phyloP scores from a whole-genome alignment of 2,113 vertebrate genomes.

The Polyodon spathula region DNA sequence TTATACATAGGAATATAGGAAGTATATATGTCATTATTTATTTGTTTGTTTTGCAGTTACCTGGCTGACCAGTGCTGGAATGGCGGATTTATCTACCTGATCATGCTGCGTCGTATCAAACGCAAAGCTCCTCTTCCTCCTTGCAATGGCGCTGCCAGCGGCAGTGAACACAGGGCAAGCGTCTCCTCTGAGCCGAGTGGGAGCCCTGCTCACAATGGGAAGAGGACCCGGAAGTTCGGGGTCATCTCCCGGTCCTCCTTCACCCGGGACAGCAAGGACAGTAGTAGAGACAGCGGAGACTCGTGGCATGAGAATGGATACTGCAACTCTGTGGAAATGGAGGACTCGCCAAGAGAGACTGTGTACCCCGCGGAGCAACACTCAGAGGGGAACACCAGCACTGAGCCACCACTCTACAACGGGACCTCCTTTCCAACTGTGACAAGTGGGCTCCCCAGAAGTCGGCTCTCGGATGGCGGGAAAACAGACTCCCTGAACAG shows the following conservation, averaged over 20 bases:
- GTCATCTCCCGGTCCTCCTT: slow-evolving; percentile 70
- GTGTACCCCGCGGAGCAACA: slow-evolving; percentile 22
- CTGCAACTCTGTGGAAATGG: slow-evolving; percentile 46
- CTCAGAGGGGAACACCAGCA: slow-evolving; percentile 25
- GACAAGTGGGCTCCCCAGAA: slow-evolving; percentile 34
- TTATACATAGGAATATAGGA: neutral
- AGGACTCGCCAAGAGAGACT: slow-evolving; percentile 37
- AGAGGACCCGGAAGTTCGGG: slow-evolving; percentile 84
- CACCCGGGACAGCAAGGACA: slow-evolving; percentile 46
- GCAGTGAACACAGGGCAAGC: slow-evolving; percentile 47
- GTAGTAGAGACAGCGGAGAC: slow-evolving; percentile 33
- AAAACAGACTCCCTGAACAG: slow-evolving; percentile 50
- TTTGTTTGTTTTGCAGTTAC: slow-evolving; percentile 62
- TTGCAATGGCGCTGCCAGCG: slow-evolving; percentile 54
- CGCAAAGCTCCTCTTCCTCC: slow-evolving; percentile 80
- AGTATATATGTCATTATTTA: neutral
- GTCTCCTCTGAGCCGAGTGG: slow-evolving; percentile 42
- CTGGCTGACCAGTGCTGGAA: slow-evolving; percentile 97
- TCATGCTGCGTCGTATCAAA: slow-evolving; percentile 92
- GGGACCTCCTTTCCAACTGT: slow-evolving; percentile 34
- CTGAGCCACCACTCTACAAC: slow-evolving; percentile 29
- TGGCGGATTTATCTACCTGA: slow-evolving; percentile 88
- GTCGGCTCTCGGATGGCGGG: slow-evolving; percentile 48
- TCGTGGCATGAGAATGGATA: slow-evolving; percentile 43
- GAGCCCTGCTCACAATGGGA: slow-evolving; percentile 54